Base-by-base conservation (phyloP, 2,888 invertebrate genomes). In the Acronicta alni region DNA sequence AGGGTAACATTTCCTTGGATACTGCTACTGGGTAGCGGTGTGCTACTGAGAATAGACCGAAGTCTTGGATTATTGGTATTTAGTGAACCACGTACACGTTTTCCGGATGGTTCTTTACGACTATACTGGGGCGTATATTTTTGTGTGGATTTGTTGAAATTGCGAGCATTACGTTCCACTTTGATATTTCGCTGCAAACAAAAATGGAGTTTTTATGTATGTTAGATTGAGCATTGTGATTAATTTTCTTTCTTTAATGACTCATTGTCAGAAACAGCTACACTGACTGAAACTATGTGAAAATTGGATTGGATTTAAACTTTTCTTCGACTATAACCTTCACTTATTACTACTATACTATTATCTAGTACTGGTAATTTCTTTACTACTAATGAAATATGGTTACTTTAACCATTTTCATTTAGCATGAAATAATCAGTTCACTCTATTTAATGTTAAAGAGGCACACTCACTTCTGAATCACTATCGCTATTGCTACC, bases 41-140 rank as follows among this genome's bases (percentile, higher is more conserved):
- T 86, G 53, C 86, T 86, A 68, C 80, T 85, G 10, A 80, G 52
- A 18, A 85, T 49, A 18, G 81, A 79, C 44, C 80, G 79, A 14
- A 77, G 71, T 66, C 63, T 67, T 37, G 69, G 63, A 43, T 57
- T 61, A 20, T 41, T 52, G 20, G 42, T 20, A 20, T 69, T 47
- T 9, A 62, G 30, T 14, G 45, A 56, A 18, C 41, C 8, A 18
- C 48, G 48, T 14, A 12, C 35, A 46, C 52, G 42, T 20, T 37
- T 57, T 0, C 20, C n/a, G 2, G 17, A 35, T 55, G 67, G 30
- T 17, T 52, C 57, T 37, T 26, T 57, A 15, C 49, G 53, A 39
- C 41, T 49, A 10, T 26, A 41, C 44, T 48, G 42, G 7, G 39
- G n/a, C 17, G 52, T 39, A 49, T 44, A 37, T 26, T 53, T 48